Evolutionary conservation across 2,113 vertebrate genomes (phyloP), one percentile per base, ranked within the genome.

Genomic region (Mastomys coucha): DNA sequence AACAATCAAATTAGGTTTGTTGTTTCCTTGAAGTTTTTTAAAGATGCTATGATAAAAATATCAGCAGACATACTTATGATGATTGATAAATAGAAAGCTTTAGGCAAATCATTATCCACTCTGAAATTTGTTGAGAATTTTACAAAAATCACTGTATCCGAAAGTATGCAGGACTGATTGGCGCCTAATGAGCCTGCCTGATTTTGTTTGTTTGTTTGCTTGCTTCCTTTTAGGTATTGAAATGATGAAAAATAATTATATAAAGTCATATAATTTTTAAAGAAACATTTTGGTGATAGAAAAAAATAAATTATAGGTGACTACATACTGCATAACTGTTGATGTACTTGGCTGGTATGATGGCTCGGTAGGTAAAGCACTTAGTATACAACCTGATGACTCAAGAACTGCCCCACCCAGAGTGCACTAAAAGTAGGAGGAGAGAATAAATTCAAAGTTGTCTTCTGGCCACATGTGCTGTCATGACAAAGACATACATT

Each of bases 91-190:
- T 90, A 69, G 63, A 51, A 92, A 89, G 77, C 24, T 39, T 82
- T 93, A 45, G 92, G 20, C 19, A 95, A 82, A 87, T 36, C 39
- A 94, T 93, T 91, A 76, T 89, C 16, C n/a, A 96, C 63, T 95
- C 78, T 92, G 56, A 88, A 93, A 60, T 69, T 75, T 94, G 92
- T 77, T 89, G 78, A 89, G 28, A 7, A 65, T 88, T 63, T 20
- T 53, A 24, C 81, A 60, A 93, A 95, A 89, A 26, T 85, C 4
- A 31, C 22, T 89, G 0, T 63, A 73, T 70, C 56, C 93, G 53
- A 69, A 85, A 58, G 42, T 63, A 45, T 45, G 88, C 69, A 69
- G 31, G 33, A 78, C 51, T 73, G 20, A 39, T 42, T 76, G 17
- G 75, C 28, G 70, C 31, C 53, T 56, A 73, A 42, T 53, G 77